These are phyloP conservation scores for Neodiprion lecontei DNA, from an alignment of 1,140 invertebrate genomes.

Conservation along the genomic window DNA sequence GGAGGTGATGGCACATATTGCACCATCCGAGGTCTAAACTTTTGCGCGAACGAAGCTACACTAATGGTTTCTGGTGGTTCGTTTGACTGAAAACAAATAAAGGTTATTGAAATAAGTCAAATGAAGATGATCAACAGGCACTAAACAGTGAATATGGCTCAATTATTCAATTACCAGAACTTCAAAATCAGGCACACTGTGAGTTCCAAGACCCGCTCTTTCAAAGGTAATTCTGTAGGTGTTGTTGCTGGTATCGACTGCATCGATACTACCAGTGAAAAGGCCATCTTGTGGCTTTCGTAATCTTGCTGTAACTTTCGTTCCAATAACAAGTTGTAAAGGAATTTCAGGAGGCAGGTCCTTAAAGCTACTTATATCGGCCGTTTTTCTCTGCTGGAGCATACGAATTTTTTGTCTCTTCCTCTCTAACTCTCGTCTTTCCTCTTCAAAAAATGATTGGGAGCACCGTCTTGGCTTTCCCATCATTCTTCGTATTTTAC, in stretches of 20 bases:
- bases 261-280: slow-evolving; percentile 95
- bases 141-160: background rate
- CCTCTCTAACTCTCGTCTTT: slow-evolving; percentile 86
- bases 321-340: slow-evolving; percentile 94
- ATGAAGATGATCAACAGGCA: background rate
- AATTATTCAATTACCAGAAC: slow-evolving; percentile 70
- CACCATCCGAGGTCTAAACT: slow-evolving; percentile 77
- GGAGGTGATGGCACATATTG: slow-evolving; percentile 65
- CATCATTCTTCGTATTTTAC: slow-evolving; percentile 93
- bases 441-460: slow-evolving; percentile 95
- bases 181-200: slow-evolving; percentile 97
- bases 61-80: slow-evolving; percentile 91
- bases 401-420: slow-evolving; percentile 92
- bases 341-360: slow-evolving; percentile 97
- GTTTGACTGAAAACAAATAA: slow-evolving; percentile 69
- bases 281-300: slow-evolving; percentile 95
- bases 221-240: slow-evolving; percentile 99
- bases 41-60: slow-evolving; percentile 83
- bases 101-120: background rate
- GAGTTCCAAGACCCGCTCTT: slow-evolving; percentile 89
- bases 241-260: slow-evolving; percentile 95
- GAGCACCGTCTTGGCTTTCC: slow-evolving; percentile 95
- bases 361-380: slow-evolving; percentile 79
- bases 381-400: slow-evolving; percentile 91
- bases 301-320: slow-evolving; percentile 92